phyloP scores from a whole-genome alignment of 2,888 invertebrate genomes.

The Ophion slaviceki region DNA sequence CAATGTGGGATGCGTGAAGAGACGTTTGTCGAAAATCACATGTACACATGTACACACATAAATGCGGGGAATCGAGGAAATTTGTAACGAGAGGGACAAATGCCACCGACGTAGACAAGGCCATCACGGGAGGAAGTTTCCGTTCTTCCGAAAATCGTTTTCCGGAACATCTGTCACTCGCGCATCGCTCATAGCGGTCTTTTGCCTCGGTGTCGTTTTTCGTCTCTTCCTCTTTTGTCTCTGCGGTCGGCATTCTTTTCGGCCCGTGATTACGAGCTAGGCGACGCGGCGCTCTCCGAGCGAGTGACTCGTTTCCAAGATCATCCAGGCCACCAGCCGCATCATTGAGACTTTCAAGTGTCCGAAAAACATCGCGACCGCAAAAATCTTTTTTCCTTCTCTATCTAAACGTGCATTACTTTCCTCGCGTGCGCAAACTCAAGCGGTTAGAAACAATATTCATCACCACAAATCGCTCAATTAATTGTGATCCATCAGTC shows the following conservation, averaged over 20 bases:
- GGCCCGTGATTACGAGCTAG: constrained; percentile 38
- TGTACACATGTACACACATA: not conserved
- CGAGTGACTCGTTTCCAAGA: constrained; percentile 59
- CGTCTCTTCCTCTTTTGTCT: constrained; percentile 1
- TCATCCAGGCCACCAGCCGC: constrained; percentile 59
- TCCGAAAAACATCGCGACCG: constrained; percentile 55
- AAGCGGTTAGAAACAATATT: constrained; percentile 28
- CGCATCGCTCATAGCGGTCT: not conserved
- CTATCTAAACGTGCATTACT: constrained; percentile 1
- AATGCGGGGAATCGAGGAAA: not conserved
- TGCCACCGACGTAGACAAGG: constrained; percentile 2
- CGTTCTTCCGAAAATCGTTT: constrained; percentile 57
- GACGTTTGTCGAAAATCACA: constrained; percentile 37
- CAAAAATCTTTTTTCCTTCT: constrained; percentile 56
- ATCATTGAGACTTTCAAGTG: constrained; percentile 57
- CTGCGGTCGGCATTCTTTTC: constrained; percentile 52
- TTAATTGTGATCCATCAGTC: not conserved
- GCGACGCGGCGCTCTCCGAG: constrained; percentile 42
- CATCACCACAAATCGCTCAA: not conserved
- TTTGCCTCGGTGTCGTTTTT: constrained; percentile 21
- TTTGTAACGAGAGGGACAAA: not conserved
- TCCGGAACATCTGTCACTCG: constrained; percentile 60
- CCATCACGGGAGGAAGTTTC: constrained; percentile 15
- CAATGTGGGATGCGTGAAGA: constrained; percentile 51
- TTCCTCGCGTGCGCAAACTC: not conserved